Evolutionary conservation across 2,888 invertebrate species (phyloP).

Genomic region (Drosophila mimetica): DNA sequence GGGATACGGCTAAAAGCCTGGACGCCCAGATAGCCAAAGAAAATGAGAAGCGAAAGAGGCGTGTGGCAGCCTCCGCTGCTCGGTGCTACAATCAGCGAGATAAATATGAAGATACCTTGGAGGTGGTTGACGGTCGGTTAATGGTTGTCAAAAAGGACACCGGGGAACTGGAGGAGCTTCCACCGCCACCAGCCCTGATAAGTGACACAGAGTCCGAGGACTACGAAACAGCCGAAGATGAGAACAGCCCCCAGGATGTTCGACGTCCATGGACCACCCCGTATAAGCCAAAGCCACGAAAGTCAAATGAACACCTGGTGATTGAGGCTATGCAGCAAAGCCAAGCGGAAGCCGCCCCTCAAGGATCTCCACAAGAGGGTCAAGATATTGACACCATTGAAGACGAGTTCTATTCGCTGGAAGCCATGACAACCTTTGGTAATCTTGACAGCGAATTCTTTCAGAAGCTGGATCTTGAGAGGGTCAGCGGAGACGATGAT

Average conservation of each 20-base stretch:
- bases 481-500: conserved; percentile 39
- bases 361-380: conserved; percentile 1
- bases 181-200: conserved; percentile 58
- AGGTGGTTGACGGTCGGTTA: conserved; percentile 77
- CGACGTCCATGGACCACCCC: conserved; percentile 51
- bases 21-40: conserved; percentile 61
- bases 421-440: conserved; percentile 53
- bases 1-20: conserved; percentile 58
- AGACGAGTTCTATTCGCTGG: conserved; percentile 67
- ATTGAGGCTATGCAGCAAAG: conserved; percentile 29
- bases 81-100: conserved; percentile 78
- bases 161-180: conserved; percentile 71
- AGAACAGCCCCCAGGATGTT: not conserved
- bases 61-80: conserved; percentile 61
- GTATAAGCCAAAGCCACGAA: conserved; percentile 47
- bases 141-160: conserved; percentile 77
- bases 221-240: conserved; percentile 57
- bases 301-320: conserved; percentile 46
- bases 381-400: conserved; percentile 39
- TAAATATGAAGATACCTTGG: conserved; percentile 75
- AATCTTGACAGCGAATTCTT: conserved; percentile 73
- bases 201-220: conserved; percentile 58
- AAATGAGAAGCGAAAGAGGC: conserved; percentile 48
- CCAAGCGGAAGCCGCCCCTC: not conserved
- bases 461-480: conserved; percentile 67